Evolutionary conservation across 2,113 vertebrate species (phyloP).

Genomic region (Gasterosteus nipponicus): DNA sequence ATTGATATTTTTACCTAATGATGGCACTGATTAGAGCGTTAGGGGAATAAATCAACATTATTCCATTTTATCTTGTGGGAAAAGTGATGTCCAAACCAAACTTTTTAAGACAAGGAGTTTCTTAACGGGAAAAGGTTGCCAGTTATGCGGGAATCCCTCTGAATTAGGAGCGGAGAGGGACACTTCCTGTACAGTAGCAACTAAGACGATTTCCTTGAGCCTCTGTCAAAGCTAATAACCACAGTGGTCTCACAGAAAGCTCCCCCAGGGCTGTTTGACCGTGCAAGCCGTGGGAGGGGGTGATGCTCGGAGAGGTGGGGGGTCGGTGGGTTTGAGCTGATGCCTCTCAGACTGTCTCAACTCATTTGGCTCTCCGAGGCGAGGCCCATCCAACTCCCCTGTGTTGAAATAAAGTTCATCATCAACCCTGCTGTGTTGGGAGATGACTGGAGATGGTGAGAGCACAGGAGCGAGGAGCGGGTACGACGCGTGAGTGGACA

Average conservation of each 20-base stretch:
- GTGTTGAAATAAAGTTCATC: conserved; percentile 56
- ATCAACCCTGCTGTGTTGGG: conserved; percentile 43
- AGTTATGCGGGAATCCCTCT: conserved; percentile 35
- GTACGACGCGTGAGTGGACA: conserved; percentile 9
- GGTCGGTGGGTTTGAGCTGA: conserved; percentile 39
- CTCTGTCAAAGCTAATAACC: conserved; percentile 74
- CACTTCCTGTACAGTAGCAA: conserved; percentile 60
- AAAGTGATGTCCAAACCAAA: not conserved
- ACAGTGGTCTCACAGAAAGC: conserved; percentile 48
- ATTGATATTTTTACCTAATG: not conserved
- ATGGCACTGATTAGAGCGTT: not conserved
- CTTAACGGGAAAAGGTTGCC: conserved; percentile 18
- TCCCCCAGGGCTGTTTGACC: conserved; percentile 71
- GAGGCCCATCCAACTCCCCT: conserved; percentile 43
- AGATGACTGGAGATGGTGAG: conserved; percentile 40
- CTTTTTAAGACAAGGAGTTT: conserved; percentile 13
- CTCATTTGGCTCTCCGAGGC: conserved; percentile 59
- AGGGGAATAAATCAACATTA: not conserved
- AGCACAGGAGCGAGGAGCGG: conserved; percentile 42
- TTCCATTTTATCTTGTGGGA: not conserved
- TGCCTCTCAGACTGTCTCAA: conserved; percentile 62
- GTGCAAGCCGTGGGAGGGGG: conserved; percentile 45
- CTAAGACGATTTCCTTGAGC: conserved; percentile 69
- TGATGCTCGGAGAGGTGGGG: conserved; percentile 30
- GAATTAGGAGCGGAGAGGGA: conserved; percentile 52